Evolutionary conservation across 2,113 vertebrate genomes (phyloP).

Genomic region (Peromyscus californicus): DNA sequence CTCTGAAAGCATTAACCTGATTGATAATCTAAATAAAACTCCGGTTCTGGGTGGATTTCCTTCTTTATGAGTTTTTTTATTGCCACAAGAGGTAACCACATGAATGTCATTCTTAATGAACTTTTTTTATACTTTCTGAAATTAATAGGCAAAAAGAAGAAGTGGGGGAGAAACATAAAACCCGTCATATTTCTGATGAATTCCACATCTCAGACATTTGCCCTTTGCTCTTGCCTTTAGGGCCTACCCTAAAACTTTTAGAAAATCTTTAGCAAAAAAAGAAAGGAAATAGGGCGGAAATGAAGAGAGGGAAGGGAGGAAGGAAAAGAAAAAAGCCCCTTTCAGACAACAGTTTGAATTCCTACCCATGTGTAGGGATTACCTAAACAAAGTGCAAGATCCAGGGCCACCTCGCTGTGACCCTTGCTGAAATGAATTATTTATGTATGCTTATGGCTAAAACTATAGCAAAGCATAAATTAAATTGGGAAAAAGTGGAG

Average conservation of each 20-base stretch:
- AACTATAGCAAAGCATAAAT: not conserved
- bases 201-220: not conserved
- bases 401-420: not conserved
- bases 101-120: conserved; percentile 73
- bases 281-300: not conserved
- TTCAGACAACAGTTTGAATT: conserved; percentile 23
- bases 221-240: not conserved
- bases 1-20: conserved; percentile 71
- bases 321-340: not conserved
- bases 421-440: conserved; percentile 7
- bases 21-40: conserved; percentile 73
- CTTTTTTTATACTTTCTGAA: conserved; percentile 61
- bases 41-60: conserved; percentile 46
- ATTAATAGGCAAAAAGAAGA: conserved; percentile 2
- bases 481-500: not conserved
- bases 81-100: conserved; percentile 68
- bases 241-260: not conserved
- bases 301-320: not conserved
- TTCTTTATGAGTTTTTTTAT: conserved; percentile 66
- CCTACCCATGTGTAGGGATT: not conserved
- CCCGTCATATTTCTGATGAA: not conserved
- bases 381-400: not conserved
- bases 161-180: conserved; percentile 31
- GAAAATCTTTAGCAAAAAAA: not conserved
- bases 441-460: not conserved